phyloP scores from a whole-genome alignment of 2,113 vertebrate genomes.

The Apodemus speciosus region DNA sequence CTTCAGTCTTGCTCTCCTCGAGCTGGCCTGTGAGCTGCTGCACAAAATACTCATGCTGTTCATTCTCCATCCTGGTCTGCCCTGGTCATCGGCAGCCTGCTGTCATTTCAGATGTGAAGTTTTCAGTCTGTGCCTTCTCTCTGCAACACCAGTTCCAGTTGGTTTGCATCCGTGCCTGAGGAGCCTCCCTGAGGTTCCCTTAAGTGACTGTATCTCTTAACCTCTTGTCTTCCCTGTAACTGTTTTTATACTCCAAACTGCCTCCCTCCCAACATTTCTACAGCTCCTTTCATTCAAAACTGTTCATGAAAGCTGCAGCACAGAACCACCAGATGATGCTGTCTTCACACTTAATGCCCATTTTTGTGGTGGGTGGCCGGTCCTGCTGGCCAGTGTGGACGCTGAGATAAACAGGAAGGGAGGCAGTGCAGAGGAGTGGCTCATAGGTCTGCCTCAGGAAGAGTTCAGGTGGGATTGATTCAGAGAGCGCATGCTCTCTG shows the following conservation, averaged over 20 bases:
- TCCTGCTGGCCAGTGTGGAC: conserved; percentile 1
- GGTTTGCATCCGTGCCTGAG: background rate
- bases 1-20: conserved; percentile 8
- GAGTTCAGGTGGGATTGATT: background rate
- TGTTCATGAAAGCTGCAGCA: conserved; percentile 2
- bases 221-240: background rate
- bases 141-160: conserved; percentile 39
- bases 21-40: background rate
- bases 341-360: conserved; percentile 25
- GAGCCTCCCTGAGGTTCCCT: conserved; percentile 21
- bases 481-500: background rate
- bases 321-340: conserved; percentile 41
- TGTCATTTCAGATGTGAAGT: conserved; percentile 20
- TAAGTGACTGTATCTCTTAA: background rate
- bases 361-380: background rate
- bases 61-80: background rate
- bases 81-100: background rate
- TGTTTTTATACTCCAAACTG: conserved; percentile 10
- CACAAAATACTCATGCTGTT: conserved; percentile 23
- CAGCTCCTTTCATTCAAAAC: conserved; percentile 56
- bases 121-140: background rate
- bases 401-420: background rate
- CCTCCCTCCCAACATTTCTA: conserved; percentile 11
- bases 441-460: background rate
- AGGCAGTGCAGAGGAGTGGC: background rate